Percentiles rank a stretch among this genome's conserved stretches.
phyloP scores from a whole-genome alignment of 2,888 invertebrate genomes.

The Prenolepis imparis region DNA sequence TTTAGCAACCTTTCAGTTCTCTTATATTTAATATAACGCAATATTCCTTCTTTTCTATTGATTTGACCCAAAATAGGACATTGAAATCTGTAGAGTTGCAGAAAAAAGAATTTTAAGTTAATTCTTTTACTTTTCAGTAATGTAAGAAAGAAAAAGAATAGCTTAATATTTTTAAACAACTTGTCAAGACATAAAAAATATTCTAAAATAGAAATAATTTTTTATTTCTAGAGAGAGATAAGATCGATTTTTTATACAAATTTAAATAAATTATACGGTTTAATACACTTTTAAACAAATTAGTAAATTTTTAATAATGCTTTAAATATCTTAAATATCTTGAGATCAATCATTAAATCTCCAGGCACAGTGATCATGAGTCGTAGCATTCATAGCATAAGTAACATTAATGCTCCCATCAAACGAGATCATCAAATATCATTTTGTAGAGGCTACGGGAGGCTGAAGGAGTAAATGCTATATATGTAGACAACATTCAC shows the following conservation, averaged over 20 bases:
- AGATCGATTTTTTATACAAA: not conserved
- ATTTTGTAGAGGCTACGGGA: not conserved
- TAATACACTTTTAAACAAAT: not conserved
- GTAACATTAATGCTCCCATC: not conserved
- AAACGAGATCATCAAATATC: not conserved
- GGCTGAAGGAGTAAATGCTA: not conserved
- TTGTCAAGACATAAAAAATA: not conserved
- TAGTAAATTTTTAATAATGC: not conserved
- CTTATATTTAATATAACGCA: not conserved
- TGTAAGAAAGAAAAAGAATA: not conserved
- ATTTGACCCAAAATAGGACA: slow-evolving; percentile 3
- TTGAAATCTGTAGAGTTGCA: not conserved
- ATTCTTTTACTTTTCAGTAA: not conserved
- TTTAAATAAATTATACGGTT: no score
- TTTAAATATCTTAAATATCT: not conserved
- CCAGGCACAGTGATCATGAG: not conserved
- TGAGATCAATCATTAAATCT: not conserved
- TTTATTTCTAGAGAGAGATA: not conserved
- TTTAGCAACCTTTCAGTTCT: not conserved
- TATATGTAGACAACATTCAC: slow-evolving; percentile 20
- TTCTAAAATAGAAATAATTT: not conserved
- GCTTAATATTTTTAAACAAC: not conserved
- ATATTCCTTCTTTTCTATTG: slow-evolving; percentile 29
- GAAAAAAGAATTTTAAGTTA: not conserved
- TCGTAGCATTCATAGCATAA: not conserved